Base-by-base conservation (phyloP, 2,797 vertebrate genomes). In the Danio albolineatus region DNA sequence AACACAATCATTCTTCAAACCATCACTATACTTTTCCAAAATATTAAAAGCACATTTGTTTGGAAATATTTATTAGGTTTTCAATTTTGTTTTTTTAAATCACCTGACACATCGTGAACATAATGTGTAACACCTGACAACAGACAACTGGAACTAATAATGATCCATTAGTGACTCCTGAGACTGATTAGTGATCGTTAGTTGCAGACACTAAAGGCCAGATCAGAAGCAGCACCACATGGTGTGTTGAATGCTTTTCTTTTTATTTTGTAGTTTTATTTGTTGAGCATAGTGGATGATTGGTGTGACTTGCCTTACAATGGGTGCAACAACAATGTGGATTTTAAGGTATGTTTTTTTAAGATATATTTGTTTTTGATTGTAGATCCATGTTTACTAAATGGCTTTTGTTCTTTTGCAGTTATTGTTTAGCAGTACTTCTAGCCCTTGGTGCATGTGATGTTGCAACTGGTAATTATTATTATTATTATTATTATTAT, bases 71-170 rank as follows among this genome's bases (percentile, higher is more conserved):
- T n/a, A n/a, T n/a, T n/a, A n/a, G n/a, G n/a, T n/a, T n/a, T n/a
- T n/a, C n/a, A n/a, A n/a, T n/a, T n/a, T n/a, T n/a, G n/a, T n/a
- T n/a, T n/a, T n/a, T n/a, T n/a, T n/a, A n/a, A n/a, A 46, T 46
- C 17, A 4, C 51, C 8, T 54, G 36, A 17, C 38, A 19, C 10
- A 7, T 14, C 17, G 3, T 28, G 5, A 65, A 44, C 13, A 21
- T 56, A 44, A 49, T 48, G 10, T 10, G 43, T 44, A 10, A 49
- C 48, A 44, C 10, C 43, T 44, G 5, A 49, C 48, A 49, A 49
- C 49, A 51, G 12, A 78, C 56, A 70, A 8, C 54, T 70, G 56
- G 28, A 51, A 49, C 36, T 14, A 59, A 57, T 70, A n/a, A 70
- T 28, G n/a, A 46, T 7, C 10, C 0, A 36, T 56, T 67, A 67